These are phyloP conservation scores for Notodonta dromedarius DNA, from an alignment of 2,888 invertebrate genomes.

Conservation along the genomic window DNA sequence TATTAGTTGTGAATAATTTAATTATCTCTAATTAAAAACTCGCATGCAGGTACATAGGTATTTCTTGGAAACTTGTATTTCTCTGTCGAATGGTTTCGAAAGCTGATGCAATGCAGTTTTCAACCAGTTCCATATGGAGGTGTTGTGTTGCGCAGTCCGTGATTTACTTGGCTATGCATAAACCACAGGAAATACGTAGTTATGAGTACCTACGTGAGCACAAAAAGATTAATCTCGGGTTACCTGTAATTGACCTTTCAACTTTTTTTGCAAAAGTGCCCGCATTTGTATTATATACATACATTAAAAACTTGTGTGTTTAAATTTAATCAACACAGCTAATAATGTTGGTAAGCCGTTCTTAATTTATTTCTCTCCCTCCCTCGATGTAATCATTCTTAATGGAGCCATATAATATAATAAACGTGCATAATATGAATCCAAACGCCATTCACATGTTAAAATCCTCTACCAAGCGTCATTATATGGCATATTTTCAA, in stretches of 20 bases:
- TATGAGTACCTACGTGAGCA: background rate
- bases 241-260: too few species aligned
- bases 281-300: too few species aligned
- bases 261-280: too few species aligned
- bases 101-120: slow-evolving; percentile 62
- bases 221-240: too few species aligned
- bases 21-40: background rate
- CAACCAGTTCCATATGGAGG: slow-evolving; percentile 53
- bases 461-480: background rate
- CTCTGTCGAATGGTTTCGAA: slow-evolving; percentile 59
- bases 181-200: slow-evolving; percentile 29
- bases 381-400: too few species aligned
- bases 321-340: too few species aligned
- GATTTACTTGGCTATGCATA: slow-evolving; percentile 30
- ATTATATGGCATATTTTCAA: background rate
- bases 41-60: background rate
- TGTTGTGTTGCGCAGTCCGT: slow-evolving; percentile 29
- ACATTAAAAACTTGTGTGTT: too few species aligned
- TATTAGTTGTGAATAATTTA: background rate
- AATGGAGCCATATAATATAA: background rate
- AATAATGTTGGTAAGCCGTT: too few species aligned
- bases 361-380: too few species aligned
- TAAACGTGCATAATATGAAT: background rate
- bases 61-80: slow-evolving; percentile 49
- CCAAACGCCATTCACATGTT: background rate